Conservation (phyloP, 2,888 invertebrate genomes). For the Saturnia japonica region DNA sequence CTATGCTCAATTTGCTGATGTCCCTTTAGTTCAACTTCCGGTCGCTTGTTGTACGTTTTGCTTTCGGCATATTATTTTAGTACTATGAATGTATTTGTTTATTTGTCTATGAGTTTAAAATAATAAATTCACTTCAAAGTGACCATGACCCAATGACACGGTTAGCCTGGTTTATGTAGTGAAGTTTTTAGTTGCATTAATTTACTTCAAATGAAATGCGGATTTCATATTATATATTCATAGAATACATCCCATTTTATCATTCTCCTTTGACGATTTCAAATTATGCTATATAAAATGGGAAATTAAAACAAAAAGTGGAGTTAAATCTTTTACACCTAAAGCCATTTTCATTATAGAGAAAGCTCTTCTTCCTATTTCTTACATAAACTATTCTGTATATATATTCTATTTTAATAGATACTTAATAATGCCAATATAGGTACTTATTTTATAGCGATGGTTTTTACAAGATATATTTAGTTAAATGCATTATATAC, state of each 20-base stretch:
- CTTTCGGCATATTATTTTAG: too few species aligned
- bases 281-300: neutral
- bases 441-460: neutral
- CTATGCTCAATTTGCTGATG: too few species aligned
- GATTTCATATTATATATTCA: neutral
- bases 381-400: neutral
- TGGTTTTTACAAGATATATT: neutral
- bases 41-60: too few species aligned
- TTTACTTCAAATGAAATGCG: too few species aligned
- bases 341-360: neutral
- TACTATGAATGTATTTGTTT: too few species aligned
- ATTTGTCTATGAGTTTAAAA: too few species aligned
- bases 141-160: too few species aligned
- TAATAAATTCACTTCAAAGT: too few species aligned
- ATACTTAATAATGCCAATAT: neutral
- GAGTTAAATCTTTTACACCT: neutral
- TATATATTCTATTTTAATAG: neutral
- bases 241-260: neutral
- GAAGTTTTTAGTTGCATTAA: too few species aligned
- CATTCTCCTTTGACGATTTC: neutral
- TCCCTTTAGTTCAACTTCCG: too few species aligned
- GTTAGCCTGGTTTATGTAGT: too few species aligned
- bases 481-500: constrained; percentile 6
- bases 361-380: neutral
- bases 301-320: neutral